Evolutionary conservation across 2,113 vertebrate genomes (phyloP).

Genomic region (Tapirus terrestris): DNA sequence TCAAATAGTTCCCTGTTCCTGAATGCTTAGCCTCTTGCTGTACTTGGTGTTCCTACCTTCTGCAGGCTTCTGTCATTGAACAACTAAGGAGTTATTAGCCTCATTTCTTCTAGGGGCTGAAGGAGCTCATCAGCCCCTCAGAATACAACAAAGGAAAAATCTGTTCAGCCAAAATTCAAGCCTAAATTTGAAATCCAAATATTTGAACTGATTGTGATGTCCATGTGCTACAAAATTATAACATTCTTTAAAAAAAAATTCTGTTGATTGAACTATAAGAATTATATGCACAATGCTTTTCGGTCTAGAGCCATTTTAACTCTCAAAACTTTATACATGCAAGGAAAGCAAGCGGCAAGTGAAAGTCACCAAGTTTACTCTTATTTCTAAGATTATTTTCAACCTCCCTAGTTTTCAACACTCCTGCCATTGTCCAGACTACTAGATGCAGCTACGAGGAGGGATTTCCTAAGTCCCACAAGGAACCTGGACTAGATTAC

Average conservation of each 20-base stretch:
- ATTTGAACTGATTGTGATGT: background rate
- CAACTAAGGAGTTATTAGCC: background rate
- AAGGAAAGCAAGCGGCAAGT: constrained; percentile 23
- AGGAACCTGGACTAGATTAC: constrained; percentile 10
- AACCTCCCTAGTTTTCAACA: background rate
- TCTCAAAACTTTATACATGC: background rate
- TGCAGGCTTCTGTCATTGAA: background rate
- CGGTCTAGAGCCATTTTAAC: background rate
- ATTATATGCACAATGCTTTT: background rate
- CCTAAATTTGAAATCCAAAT: constrained; percentile 12
- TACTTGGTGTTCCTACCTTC: background rate
- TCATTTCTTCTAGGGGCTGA: background rate
- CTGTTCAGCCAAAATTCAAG: background rate
- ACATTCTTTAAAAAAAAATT: background rate
- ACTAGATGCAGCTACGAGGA: background rate
- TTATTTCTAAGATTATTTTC: constrained; percentile 25
- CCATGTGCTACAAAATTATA: background rate
- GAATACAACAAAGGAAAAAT: background rate
- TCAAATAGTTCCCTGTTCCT: background rate
- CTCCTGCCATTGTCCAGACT: background rate
- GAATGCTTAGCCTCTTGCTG: background rate
- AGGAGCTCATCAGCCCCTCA: background rate
- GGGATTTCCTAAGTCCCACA: background rate
- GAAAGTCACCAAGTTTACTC: background rate
- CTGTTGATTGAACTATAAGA: background rate